Evolutionary conservation across 2,888 invertebrate species (phyloP).

Genomic region (Leptopilina drosophilae): DNA sequence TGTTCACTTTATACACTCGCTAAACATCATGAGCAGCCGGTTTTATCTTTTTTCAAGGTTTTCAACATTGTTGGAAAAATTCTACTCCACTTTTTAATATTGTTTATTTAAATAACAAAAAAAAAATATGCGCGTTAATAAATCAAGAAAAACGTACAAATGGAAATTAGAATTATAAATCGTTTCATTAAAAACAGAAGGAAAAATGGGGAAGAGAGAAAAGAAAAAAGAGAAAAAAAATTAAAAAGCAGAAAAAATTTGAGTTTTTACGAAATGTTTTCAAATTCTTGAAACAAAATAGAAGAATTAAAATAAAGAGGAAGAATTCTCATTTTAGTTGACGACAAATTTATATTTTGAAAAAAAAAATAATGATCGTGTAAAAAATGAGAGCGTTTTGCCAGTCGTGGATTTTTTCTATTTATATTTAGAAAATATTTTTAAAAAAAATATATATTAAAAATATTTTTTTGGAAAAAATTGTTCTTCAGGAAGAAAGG

Average conservation of each 20-base stretch:
- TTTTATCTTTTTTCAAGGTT: constrained; percentile 35
- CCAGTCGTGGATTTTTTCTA: background rate
- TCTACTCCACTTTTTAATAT: constrained; percentile 6
- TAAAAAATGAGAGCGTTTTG: constrained; percentile 6
- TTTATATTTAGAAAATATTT: too few relatives aligned
- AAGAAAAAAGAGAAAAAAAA: too few relatives aligned
- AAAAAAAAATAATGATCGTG: background rate
- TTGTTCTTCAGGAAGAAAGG: background rate
- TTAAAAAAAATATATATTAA: too few relatives aligned
- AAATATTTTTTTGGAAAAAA: too few relatives aligned
- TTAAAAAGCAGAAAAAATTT: too few relatives aligned
- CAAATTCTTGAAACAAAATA: too few relatives aligned
- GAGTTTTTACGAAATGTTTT: too few relatives aligned
- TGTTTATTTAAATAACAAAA: background rate
- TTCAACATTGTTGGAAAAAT: background rate
- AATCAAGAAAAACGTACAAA: too few relatives aligned
- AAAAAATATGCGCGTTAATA: background rate
- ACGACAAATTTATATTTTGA: too few relatives aligned
- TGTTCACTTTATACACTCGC: background rate
- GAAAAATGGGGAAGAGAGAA: too few relatives aligned
- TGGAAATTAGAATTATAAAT: too few relatives aligned
- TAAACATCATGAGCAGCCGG: constrained; percentile 2
- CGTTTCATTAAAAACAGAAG: too few relatives aligned
- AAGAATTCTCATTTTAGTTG: background rate
- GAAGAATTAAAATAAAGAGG: background rate